These are phyloP conservation scores for Aythya fuligula DNA, from an alignment of 2,797 vertebrate genomes.

Conservation along the genomic window DNA sequence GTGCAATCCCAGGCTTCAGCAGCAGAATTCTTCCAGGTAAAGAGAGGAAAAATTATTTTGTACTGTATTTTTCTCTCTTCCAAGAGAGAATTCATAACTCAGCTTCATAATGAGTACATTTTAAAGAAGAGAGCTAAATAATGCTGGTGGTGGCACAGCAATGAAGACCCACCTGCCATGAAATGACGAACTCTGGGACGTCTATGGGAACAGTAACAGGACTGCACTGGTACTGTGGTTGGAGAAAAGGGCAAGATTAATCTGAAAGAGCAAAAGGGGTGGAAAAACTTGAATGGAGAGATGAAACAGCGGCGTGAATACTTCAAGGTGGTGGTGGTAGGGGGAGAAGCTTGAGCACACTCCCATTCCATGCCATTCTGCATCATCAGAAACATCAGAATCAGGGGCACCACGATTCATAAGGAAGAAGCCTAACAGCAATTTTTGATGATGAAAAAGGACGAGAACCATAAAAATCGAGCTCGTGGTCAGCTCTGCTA, in stretches of 20 bases:
- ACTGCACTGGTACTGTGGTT: background rate
- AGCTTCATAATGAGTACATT: background rate
- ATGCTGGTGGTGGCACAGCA: background rate
- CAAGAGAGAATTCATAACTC: background rate
- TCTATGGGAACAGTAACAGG: background rate
- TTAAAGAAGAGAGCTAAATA: background rate
- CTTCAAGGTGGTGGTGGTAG: rapidly evolving
- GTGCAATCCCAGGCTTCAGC: background rate
- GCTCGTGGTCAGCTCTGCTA: background rate
- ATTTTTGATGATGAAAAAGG: background rate
- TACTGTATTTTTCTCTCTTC: too few species aligned
- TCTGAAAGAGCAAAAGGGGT: background rate
- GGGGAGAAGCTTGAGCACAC: background rate
- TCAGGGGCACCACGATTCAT: background rate
- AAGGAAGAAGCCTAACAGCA: background rate
- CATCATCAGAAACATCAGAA: background rate
- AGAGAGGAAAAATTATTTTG: background rate
- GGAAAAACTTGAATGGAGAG: background rate
- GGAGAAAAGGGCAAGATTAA: background rate
- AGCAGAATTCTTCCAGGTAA: background rate
- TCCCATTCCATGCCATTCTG: background rate
- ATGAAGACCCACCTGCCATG: background rate
- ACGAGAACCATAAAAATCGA: background rate
- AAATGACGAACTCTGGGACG: background rate
- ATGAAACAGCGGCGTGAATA: background rate